These are phyloP conservation scores for Arctopsyche grandis DNA, from an alignment of 1,140 invertebrate species.

Conservation along the genomic window DNA sequence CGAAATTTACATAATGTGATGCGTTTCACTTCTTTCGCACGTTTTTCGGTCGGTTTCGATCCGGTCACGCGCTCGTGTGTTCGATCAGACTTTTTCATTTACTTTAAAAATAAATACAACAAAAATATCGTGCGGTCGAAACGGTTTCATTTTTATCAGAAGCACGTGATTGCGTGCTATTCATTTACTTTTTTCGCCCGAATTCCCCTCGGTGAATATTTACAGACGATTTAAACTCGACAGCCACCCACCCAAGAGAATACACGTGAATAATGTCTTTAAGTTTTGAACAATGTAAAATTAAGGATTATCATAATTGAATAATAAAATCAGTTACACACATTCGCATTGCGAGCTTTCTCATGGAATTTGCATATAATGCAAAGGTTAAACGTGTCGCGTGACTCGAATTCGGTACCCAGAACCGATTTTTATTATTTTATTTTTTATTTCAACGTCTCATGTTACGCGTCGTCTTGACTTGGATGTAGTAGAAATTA, in stretches of 20 bases:
- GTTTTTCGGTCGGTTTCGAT: slow-evolving; percentile 8
- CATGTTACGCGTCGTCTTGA: not conserved
- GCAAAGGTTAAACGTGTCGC: slow-evolving; percentile 11
- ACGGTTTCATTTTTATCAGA: slow-evolving; percentile 13
- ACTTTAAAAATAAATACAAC: too few species aligned
- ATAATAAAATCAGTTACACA: too few species aligned
- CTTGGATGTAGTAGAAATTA: not conserved
- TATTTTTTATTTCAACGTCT: not conserved
- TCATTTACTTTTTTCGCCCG: not conserved
- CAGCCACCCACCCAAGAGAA: too few species aligned
- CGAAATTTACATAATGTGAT: not conserved
- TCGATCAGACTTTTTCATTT: too few species aligned
- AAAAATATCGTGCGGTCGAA: not conserved
- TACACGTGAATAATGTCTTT: too few species aligned
- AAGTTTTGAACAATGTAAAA: too few species aligned
- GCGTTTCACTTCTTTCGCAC: not conserved
- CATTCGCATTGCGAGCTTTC: not conserved
- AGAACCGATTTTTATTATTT: not conserved
- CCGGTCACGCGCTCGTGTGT: not conserved
- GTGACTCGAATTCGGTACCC: slow-evolving; percentile 20
- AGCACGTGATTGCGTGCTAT: slow-evolving; percentile 13
- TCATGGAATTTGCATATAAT: slow-evolving; percentile 4
- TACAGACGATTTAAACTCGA: too few species aligned
- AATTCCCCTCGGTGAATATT: not conserved
- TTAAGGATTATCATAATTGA: too few species aligned